Evolutionary conservation across 2,888 invertebrate genomes (phyloP), one percentile per base, ranked within the genome.

Genomic region (Ctenicera cuprea): DNA sequence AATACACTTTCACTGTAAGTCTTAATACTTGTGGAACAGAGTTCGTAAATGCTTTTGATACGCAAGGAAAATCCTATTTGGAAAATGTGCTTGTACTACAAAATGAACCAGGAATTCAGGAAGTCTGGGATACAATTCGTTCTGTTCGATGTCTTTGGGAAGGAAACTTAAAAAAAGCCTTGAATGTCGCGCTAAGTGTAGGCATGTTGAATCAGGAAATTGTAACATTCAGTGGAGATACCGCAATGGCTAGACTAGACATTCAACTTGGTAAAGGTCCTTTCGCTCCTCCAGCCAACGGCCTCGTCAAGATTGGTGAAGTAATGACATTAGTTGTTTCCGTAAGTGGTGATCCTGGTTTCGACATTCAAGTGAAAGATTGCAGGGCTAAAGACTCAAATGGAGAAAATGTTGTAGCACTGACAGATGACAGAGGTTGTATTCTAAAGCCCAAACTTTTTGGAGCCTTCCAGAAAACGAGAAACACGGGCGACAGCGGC

Each of bases 141-240:
- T 89, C 93, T 62, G 94, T 95, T 0, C 90, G 94, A 69, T 95
- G 95, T 84, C 87, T 94, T 11, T 95, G 94, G 94, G 94, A 94
- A 88, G 94, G 94, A 14, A 94, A 92, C 80, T 87, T 95, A 63
- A 94, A 93, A 66, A 93, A 94, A 81, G 92, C 93, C 12, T 86
- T 95, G 61, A 91, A 92, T 0, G 93, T 94, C 0, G 93, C 93
- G 14, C 87, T 95, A 18, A 93, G 92, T 79, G 94, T 95, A 0
- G 94, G 94, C 30, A 94, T 94, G 93, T 86, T 95, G 77, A 94
- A 92, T 78, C 93, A 94, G 83, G 93, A 95, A 79, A 93, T 94
- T 9, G 93, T 95, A 71, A 94, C 94, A 63, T 95, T 95, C 86
- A 94, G 93, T 78, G 95, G 95, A n/a, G 95, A 95, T 78, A 94